A percentile compares a stretch with the other conserved stretches of the same genome.
These are phyloP conservation scores for Agrotis ipsilon DNA, from an alignment of 2,888 invertebrate genomes.

Conservation along the genomic window DNA sequence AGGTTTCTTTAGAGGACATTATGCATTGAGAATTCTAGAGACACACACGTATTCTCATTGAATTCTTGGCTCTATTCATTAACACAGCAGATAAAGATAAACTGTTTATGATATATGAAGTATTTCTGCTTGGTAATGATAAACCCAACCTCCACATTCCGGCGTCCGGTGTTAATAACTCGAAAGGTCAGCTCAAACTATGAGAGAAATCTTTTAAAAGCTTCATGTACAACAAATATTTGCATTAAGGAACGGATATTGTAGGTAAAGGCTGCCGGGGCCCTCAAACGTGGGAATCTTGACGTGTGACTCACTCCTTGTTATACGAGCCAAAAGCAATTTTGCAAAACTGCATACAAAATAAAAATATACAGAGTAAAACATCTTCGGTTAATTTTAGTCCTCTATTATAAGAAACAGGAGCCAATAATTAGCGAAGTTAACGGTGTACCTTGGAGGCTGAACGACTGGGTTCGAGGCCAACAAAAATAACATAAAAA, in stretches of 20 bases:
- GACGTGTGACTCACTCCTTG: conserved; percentile 59
- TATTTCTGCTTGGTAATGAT: conserved; percentile 25
- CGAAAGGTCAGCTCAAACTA: conserved; percentile 52
- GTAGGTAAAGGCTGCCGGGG: conserved; percentile 60
- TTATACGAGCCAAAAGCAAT: conserved; percentile 48
- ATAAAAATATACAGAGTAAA: conserved; percentile 32
- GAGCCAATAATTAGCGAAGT: conserved; percentile 73
- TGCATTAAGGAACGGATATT: conserved; percentile 63
- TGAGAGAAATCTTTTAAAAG: conserved; percentile 47
- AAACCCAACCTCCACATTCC: conserved; percentile 26
- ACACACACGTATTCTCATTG: background rate
- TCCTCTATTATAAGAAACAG: conserved; percentile 62
- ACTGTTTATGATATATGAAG: background rate
- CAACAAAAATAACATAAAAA: conserved; percentile 75
- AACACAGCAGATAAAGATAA: conserved; percentile 9
- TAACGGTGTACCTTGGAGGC: conserved; percentile 87
- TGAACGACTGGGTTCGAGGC: conserved; percentile 77
- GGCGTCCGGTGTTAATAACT: conserved; percentile 41
- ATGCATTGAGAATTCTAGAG: conserved; percentile 1
- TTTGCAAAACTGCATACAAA: conserved; percentile 54
- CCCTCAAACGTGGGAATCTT: conserved; percentile 69
- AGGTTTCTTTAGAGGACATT: conserved; percentile 4
- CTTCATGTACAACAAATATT: conserved; percentile 53
- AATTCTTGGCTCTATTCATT: background rate
- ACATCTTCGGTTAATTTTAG: conserved; percentile 54